A percentile compares a stretch with the other conserved stretches of the same genome.
Conservation (phyloP, 1,140 invertebrate species). For the Cephus cinctus region DNA sequence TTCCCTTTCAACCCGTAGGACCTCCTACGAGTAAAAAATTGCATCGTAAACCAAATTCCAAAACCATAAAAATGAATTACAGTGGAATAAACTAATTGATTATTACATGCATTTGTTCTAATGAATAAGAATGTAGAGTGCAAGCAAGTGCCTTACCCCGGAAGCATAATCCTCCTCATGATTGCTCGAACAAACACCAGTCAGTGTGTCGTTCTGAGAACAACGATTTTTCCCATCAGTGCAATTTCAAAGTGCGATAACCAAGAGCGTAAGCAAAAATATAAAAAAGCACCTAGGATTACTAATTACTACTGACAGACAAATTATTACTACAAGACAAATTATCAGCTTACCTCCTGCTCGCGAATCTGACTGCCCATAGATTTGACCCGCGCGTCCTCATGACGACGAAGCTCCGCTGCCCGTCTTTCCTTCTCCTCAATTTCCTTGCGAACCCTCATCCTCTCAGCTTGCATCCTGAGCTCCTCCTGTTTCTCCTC, state of each 20-base stretch:
- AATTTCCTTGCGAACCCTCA: conserved; percentile 33
- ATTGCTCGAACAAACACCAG: conserved; percentile 28
- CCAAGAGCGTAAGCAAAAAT: no score
- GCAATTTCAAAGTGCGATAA: neutral
- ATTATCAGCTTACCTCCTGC: conserved; percentile 52
- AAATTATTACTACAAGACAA: conserved; percentile 11
- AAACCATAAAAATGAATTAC: no score
- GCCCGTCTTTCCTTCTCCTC: conserved; percentile 36
- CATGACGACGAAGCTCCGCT: conserved; percentile 38
- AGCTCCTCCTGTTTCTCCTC: conserved; percentile 33
- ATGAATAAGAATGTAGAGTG: neutral
- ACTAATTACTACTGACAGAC: neutral
- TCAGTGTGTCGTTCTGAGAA: conserved; percentile 33
- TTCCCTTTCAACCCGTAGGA: conserved; percentile 73
- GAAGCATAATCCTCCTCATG: conserved; percentile 48
- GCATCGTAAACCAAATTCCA: no score
- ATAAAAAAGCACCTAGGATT: neutral
- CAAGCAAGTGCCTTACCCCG: conserved; percentile 34
- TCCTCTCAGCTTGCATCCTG: conserved; percentile 33
- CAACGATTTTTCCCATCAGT: conserved; percentile 14
- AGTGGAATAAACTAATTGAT: no score
- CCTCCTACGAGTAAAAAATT: conserved; percentile 57
- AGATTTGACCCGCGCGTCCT: conserved; percentile 55
- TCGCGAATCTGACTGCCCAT: conserved; percentile 61
- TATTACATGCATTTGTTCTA: no score